phyloP scores from a whole-genome alignment of 2,888 invertebrate species.

The Achlya flavicornis region DNA sequence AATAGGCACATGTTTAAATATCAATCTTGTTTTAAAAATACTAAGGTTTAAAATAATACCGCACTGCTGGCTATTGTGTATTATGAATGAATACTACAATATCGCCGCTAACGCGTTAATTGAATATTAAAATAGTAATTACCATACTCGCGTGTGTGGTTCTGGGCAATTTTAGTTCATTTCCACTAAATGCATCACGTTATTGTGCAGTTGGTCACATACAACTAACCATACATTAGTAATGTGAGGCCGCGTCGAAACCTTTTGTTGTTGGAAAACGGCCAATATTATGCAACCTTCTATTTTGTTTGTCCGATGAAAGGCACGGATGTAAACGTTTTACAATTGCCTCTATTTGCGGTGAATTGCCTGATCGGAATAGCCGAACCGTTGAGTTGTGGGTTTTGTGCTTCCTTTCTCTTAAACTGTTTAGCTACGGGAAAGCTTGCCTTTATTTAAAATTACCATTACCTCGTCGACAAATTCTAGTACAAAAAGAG shows the following conservation, averaged over 20 bases:
- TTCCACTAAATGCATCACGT: conserved; percentile 23
- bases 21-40: conserved; percentile 2
- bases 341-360: conserved; percentile 30
- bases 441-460: conserved; percentile 22
- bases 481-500: not conserved
- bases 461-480: not conserved
- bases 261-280: conserved; percentile 17
- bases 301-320: conserved; percentile 27
- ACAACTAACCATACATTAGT: not conserved
- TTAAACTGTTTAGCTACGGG: conserved; percentile 28
- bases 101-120: conserved; percentile 51
- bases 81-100: conserved; percentile 40
- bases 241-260: conserved; percentile 11
- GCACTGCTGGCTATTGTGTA: conserved; percentile 9
- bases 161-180: conserved; percentile 29
- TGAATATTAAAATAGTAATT: conserved; percentile 54
- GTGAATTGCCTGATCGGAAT: conserved; percentile 27
- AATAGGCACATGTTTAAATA: conserved; percentile 10
- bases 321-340: conserved; percentile 29
- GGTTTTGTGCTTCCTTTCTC: conserved; percentile 44
- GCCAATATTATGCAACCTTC: conserved; percentile 26
- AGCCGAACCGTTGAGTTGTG: conserved; percentile 22
- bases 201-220: conserved; percentile 15
- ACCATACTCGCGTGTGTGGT: conserved; percentile 35
- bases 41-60: not conserved